Evolutionary conservation across 2,888 invertebrate genomes (phyloP), one percentile per base, ranked within the genome.

Genomic region (Ceraclea dissimilis): DNA sequence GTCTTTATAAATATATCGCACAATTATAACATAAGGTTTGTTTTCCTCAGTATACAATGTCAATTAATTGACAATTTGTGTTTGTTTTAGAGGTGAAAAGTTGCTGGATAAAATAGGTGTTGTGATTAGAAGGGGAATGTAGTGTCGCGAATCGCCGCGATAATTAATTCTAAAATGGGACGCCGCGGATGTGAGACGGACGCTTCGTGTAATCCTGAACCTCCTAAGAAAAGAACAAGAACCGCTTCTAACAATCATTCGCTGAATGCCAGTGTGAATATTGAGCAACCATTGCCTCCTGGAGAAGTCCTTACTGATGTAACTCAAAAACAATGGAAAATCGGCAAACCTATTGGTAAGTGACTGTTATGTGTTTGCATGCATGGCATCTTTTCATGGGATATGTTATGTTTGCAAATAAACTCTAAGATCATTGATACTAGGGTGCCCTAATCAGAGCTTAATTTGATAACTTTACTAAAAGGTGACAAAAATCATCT

Each of bases 311-410:
- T 96, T 58, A 84, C 83, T 51, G 95, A 95, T 74, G 78, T 90
- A 47, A 79, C 80, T 22, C 85, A 87, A 64, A 90, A 88, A 66
- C 80, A 86, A 68, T 97, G 96, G 96, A 84, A 83, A 64, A 76
- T 96, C 57, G 95, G 95, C 1, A 84, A 86, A 67, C 83, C 90
- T 2, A 86, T 96, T 65, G 96, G 96, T 82, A 65, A 69, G 70
- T 49, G n/a, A n/a, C n/a, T n/a, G n/a, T n/a, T n/a, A n/a, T n/a
- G n/a, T n/a, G n/a, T n/a, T n/a, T n/a, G 16, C 10, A 10, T n/a
- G n/a, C n/a, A n/a, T n/a, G n/a, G n/a, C 11, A 10, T 33, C 11
- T 33, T 33, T 33, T 33, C 11, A 33, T 13, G n/a, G n/a, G n/a
- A n/a, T n/a, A n/a, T n/a, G n/a, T n/a, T n/a, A n/a, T n/a, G n/a